Conservation (phyloP, 2,113 vertebrate species). For the Taxidea taxus region DNA sequence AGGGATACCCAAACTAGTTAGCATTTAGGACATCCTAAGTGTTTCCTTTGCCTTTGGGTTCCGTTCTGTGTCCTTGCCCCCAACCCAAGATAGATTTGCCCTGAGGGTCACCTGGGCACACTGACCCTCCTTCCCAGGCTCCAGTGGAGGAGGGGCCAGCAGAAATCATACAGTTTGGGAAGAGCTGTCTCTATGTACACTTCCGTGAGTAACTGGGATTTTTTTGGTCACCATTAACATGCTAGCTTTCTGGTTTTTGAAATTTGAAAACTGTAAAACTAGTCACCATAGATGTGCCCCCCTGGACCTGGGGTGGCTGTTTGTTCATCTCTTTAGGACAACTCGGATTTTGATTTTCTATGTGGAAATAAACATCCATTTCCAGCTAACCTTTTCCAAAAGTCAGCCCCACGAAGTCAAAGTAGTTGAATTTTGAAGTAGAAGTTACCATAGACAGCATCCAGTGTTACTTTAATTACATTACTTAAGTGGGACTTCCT, state of each 20-base stretch:
- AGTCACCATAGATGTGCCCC: not conserved
- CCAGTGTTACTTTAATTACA: not conserved
- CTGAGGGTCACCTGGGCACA: not conserved
- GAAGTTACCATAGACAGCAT: not conserved
- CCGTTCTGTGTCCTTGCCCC: not conserved
- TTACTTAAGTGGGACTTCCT: not conserved
- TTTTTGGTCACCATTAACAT: not conserved
- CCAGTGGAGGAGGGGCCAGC: accelerated
- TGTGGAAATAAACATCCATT: not conserved
- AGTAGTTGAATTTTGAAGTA: not conserved
- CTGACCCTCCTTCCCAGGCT: not conserved
- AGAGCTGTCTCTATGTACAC: not conserved
- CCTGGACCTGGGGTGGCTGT: not conserved
- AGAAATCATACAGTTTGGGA: not conserved
- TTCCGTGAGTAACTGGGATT: not conserved
- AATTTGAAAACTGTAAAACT: not conserved
- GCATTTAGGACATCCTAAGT: not conserved
- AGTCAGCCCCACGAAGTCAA: not conserved
- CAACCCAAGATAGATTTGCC: not conserved
- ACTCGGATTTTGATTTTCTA: not conserved
- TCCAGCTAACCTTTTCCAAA: not conserved
- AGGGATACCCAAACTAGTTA: not conserved
- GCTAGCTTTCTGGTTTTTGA: not conserved
- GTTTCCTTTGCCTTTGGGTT: not conserved
- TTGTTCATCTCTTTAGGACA: not conserved